Base-by-base conservation (phyloP, 2,113 vertebrate species). In the Oriolus oriolus region DNA sequence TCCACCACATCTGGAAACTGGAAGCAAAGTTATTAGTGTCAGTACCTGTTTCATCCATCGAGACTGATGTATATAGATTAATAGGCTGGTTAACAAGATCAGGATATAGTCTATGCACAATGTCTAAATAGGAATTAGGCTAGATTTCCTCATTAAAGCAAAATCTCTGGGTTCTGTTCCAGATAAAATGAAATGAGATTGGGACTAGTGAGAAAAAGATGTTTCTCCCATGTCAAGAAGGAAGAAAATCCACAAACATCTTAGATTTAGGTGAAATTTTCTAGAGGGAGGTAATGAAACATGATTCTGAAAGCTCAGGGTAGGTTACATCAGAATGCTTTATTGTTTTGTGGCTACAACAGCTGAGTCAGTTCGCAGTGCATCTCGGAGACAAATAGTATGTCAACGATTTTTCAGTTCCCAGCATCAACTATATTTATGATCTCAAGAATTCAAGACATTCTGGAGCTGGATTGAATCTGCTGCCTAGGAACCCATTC, bases 61-160 rank as follows among this genome's bases (percentile, higher is more conserved):
- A 94, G 85, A 89, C 8, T 94, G 85, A 92, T 87, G 56, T 60
- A 56, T 94, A 56, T 79, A 71, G 89, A 94, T 95, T 74, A 95
- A 91, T 92, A 86, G 49, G 16, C 21, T 91, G 68, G 59, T 89
- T 97, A 97, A 95, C 53, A 85, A 92, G 94, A 83, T 94, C 21
- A 11, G 60, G 93, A 68, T 90, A 42, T 39, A 90, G 77, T 91
- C 89, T 93, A 59, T 47, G 20, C 44, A 22, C 76, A 75, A 44
- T 50, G 64, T 78, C 81, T 81, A 84, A 86, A 56, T 52, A 86
- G 74, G 49, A 92, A 85, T 50, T 94, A 75, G 64, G 77, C 54
- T 68, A 71, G 27, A 95, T 79, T 94, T 90, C 35, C 70, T 93
- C 12, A 37, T 93, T 91, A 87, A 78, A 94, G 59, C 26, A 9